phyloP scores from a whole-genome alignment of 2,113 vertebrate species.

The Platysteira castanea region DNA sequence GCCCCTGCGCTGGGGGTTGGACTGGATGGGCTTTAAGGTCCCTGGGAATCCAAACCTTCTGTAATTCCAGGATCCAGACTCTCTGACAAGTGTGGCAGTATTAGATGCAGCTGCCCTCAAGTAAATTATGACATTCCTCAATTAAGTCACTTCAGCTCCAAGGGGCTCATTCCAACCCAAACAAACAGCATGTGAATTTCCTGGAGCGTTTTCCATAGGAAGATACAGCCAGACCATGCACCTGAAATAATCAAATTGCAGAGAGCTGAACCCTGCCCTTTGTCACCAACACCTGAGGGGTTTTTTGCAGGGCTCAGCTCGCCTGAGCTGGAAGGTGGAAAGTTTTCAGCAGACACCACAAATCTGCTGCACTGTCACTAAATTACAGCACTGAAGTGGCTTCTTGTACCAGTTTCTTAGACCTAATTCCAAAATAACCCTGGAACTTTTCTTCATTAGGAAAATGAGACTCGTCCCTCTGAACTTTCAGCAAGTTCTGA shows the following conservation, averaged over 20 bases:
- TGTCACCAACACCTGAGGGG: not conserved
- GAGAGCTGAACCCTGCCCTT: not conserved
- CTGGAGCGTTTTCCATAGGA: not conserved
- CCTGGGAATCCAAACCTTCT: not conserved
- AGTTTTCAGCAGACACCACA: not conserved
- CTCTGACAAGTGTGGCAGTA: not conserved
- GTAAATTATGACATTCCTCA: not conserved
- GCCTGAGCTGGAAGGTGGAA: not conserved
- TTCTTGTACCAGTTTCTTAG: slow-evolving; percentile 65
- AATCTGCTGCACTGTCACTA: not conserved
- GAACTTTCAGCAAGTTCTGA: slow-evolving; percentile 54
- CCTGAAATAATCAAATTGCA: not conserved
- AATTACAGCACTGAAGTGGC: slow-evolving; percentile 23
- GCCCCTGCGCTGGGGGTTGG: not conserved
- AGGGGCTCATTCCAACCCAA: not conserved
- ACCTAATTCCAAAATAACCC: slow-evolving; percentile 67
- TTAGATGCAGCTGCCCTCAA: not conserved
- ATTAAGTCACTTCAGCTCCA: not conserved
- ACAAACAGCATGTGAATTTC: not conserved
- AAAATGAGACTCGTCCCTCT: slow-evolving; percentile 42
- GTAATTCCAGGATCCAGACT: not conserved
- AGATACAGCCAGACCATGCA: not conserved
- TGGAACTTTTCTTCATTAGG: slow-evolving; percentile 27
- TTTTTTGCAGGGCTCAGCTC: not conserved
- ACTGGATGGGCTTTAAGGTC: not conserved